Conservation (phyloP, 2,888 invertebrate genomes). For the Microctonus aethiopoides region DNA sequence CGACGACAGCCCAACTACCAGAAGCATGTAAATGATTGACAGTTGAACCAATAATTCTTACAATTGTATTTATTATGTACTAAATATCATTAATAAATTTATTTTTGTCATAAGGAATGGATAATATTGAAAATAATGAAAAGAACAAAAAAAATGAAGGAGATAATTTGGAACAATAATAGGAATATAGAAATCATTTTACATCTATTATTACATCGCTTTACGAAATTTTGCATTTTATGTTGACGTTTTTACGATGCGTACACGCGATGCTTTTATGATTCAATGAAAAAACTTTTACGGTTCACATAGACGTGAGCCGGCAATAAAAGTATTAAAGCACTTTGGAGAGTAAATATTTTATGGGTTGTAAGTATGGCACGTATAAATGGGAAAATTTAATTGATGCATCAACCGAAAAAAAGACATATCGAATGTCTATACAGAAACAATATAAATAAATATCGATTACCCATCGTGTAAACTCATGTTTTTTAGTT, state of each 20-base stretch:
- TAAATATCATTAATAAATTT: neutral
- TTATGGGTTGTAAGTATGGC: neutral
- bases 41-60: neutral
- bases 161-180: too few species aligned
- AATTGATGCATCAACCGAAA: neutral
- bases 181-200: neutral
- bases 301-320: neutral
- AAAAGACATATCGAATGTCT: neutral
- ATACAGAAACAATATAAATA: neutral
- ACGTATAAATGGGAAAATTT: slow-evolving; percentile 1
- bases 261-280: slow-evolving; percentile 16
- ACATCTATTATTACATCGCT: neutral
- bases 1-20: neutral
- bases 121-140: neutral
- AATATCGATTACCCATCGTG: neutral
- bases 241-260: slow-evolving; percentile 2
- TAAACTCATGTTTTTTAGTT: slow-evolving; percentile 8
- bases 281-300: slow-evolving; percentile 14
- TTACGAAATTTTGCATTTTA: slow-evolving; percentile 5
- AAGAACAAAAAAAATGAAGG: neutral
- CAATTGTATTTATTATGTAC: neutral
- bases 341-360: neutral
- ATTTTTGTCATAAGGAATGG: neutral
- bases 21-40: neutral
- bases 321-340: slow-evolving; percentile 8